Conservation (phyloP, 2,888 invertebrate genomes). For the Pristionchus japonicus region DNA sequence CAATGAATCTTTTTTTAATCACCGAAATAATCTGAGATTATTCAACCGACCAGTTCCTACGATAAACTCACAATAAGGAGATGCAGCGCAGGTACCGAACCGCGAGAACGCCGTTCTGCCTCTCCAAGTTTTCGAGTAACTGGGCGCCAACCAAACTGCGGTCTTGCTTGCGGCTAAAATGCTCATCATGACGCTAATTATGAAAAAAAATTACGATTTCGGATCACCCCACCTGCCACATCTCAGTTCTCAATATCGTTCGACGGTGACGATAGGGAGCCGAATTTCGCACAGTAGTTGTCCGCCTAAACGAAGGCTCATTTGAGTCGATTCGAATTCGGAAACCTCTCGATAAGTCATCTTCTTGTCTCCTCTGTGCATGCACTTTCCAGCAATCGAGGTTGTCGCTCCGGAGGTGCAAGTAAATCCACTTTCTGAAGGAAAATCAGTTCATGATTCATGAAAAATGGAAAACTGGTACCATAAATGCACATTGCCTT, state of each 20-base stretch:
- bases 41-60: too few species aligned
- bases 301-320: background rate
- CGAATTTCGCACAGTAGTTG: background rate
- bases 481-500: background rate
- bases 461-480: background rate
- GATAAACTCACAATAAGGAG: background rate
- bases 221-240: background rate
- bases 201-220: too few species aligned
- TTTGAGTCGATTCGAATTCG: background rate
- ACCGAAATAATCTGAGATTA: background rate
- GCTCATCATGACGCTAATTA: too few species aligned
- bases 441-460: too few species aligned
- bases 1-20: too few species aligned
- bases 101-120: background rate
- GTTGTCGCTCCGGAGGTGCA: background rate
- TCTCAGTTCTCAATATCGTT: background rate
- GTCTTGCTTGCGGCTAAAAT: background rate
- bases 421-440: background rate
- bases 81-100: background rate
- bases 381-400: background rate
- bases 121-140: background rate
- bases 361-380: background rate
- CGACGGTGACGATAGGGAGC: background rate
- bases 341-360: background rate
- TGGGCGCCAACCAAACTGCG: background rate